phyloP scores from a whole-genome alignment of 2,113 vertebrate genomes.

The Scomber japonicus region DNA sequence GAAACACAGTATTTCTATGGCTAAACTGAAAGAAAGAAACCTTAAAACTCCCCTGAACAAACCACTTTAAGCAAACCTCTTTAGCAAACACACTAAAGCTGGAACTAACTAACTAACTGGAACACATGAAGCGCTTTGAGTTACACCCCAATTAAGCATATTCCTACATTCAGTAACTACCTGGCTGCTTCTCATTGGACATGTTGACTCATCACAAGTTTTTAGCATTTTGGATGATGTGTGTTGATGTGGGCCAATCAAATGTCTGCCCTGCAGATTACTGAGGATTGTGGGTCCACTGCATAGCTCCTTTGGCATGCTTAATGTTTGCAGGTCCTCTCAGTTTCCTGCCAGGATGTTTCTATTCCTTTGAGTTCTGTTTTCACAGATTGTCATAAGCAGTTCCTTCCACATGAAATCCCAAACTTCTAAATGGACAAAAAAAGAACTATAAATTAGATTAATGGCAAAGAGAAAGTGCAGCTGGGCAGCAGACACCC shows the following conservation, averaged over 20 bases:
- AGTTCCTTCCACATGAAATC: conserved; percentile 2
- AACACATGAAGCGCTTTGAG: conserved; percentile 24
- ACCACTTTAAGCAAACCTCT: conserved; percentile 7
- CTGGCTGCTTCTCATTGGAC: neutral
- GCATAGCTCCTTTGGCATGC: neutral
- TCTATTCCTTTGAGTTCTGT: conserved; percentile 19
- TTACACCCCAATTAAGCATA: conserved; percentile 38
- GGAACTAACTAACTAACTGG: conserved; percentile 17
- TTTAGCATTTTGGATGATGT: conserved; percentile 29
- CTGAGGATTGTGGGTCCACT: neutral
- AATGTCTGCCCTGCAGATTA: neutral
- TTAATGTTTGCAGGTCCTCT: neutral
- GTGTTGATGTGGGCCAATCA: conserved; percentile 2
- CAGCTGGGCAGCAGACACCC: neutral
- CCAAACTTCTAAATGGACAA: neutral
- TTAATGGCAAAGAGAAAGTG: conserved; percentile 1
- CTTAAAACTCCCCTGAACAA: conserved; percentile 14
- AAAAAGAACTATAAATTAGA: neutral
- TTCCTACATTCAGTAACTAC: conserved; percentile 7
- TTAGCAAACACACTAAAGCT: conserved; percentile 9
- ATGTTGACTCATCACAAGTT: conserved; percentile 29
- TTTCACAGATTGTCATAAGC: conserved; percentile 26
- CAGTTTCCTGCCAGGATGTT: conserved; percentile 43
- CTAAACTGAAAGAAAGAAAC: conserved; percentile 39
- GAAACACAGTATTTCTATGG: conserved; percentile 11